Base-by-base conservation (phyloP, 2,113 vertebrate species). In the Silurus asotus region DNA sequence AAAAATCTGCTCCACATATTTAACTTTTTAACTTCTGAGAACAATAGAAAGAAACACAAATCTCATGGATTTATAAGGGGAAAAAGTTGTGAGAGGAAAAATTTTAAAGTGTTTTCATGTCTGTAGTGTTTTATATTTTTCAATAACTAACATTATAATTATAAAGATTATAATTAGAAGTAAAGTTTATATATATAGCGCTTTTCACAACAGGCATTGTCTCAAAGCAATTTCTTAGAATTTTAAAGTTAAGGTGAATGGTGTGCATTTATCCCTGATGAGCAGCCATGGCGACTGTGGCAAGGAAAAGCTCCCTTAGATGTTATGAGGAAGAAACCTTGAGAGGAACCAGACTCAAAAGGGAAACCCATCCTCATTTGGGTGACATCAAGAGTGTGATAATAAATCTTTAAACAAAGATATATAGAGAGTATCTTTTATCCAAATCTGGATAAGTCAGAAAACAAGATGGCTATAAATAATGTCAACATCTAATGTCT, bases 11-110 rank as follows among this genome's bases (percentile, higher is more conserved):
- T 86, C 59, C 56, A 70, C 75, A 88, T 67, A 82, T 61, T 48
- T 79, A 87, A 89, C 85, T 84, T 25, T 85, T 86, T 77, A 78
- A 84, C 88, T 64, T 15, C 61, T 23, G 67, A 87, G 75, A 85
- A 62, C 82, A 75, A 83, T 23, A 62, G 69, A 74, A 84, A 17
- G 53, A 48, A 48, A 53, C 37, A 75, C 14, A n/a, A 74, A 55
- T 13, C 23, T 77, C 48, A 53, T 53, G 23, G 7, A 53, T 76
- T 53, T 76, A 7, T 1, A 48, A 9, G 20, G 4, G 17, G 7
- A 23, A 7, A 48, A 19, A 48, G 20, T 17, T 0, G 8, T 23
- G 48, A 51, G 74, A n/a, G 51, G n/a, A 76, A 76, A 76, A 76
- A 37, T 37, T 20, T 11, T 25, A 76, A 53, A 76, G 1, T 4